Percentiles rank a stretch among this genome's conserved stretches.
These are phyloP conservation scores for Leucoraja erinaceus DNA, from an alignment of 2,113 vertebrate species.

Conservation along the genomic window DNA sequence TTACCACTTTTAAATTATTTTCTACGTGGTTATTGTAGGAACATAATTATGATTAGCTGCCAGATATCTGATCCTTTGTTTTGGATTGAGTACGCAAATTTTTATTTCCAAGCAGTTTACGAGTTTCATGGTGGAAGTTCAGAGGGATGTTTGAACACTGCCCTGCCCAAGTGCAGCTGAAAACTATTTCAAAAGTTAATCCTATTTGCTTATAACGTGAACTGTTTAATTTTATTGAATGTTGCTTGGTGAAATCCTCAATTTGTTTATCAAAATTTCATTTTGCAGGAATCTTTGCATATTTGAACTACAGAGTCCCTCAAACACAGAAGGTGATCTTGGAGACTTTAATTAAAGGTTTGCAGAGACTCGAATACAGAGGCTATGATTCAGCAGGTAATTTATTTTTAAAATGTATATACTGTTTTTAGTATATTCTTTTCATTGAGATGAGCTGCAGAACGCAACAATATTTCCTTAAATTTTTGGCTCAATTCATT, in stretches of 20 bases:
- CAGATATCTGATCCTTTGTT: not conserved
- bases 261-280: conserved; percentile 26
- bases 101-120: not conserved
- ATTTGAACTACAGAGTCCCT: conserved; percentile 89
- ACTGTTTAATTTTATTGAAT: not conserved
- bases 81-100: not conserved
- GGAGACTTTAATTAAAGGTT: conserved; percentile 82
- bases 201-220: not conserved
- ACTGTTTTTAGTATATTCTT: not conserved
- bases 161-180: not conserved
- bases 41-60: not conserved
- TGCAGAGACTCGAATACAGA: conserved; percentile 91
- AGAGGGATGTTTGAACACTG: not conserved
- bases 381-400: conserved; percentile 96
- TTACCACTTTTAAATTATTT: not conserved
- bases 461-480: not conserved
- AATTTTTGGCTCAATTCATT: not conserved
- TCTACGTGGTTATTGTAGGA: not conserved
- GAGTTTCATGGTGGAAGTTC: not conserved
- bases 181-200: not conserved
- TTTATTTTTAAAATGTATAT: conserved; percentile 17
- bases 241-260: not conserved
- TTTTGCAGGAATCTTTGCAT: conserved; percentile 86
- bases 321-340: conserved; percentile 86
- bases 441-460: not conserved